These are phyloP conservation scores for Pipistrellus pygmaeus DNA, from an alignment of 2,797 vertebrate species.

Conservation along the genomic window DNA sequence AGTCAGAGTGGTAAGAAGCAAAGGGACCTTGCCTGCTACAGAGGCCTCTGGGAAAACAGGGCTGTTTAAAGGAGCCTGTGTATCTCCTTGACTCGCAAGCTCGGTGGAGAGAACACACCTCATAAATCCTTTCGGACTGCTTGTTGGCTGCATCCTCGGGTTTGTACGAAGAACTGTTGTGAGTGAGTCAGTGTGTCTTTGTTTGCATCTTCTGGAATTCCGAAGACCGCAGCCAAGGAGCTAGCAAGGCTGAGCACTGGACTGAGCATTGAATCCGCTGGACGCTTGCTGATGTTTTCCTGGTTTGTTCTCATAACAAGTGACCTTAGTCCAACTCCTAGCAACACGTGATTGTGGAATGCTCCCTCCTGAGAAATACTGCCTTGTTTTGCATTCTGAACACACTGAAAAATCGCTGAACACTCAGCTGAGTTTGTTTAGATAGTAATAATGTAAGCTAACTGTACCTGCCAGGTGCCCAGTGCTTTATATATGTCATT, in stretches of 20 bases:
- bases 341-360: conserved; percentile 66
- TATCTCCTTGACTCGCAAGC: neutral
- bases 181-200: conserved; percentile 54
- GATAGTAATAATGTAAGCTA: neutral
- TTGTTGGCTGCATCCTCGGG: conserved; percentile 48
- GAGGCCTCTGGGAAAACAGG: neutral
- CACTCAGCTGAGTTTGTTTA: conserved; percentile 26
- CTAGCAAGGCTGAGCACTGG: conserved; percentile 29
- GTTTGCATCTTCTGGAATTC: conserved; percentile 69
- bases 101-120: neutral
- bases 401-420: conserved; percentile 46
- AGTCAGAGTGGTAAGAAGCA: neutral
- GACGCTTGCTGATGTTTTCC: conserved; percentile 69
- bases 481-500: neutral
- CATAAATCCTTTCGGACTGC: conserved; percentile 31
- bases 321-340: conserved; percentile 63
- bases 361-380: conserved; percentile 61
- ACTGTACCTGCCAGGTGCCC: neutral
- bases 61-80: neutral
- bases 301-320: conserved; percentile 62
- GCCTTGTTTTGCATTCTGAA: conserved; percentile 45
- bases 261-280: conserved; percentile 46
- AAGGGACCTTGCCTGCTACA: neutral
- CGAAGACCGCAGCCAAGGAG: conserved; percentile 22
- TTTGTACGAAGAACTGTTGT: conserved; percentile 12